phyloP scores from a whole-genome alignment of 2,888 invertebrate genomes.

The Odontothrips loti region DNA sequence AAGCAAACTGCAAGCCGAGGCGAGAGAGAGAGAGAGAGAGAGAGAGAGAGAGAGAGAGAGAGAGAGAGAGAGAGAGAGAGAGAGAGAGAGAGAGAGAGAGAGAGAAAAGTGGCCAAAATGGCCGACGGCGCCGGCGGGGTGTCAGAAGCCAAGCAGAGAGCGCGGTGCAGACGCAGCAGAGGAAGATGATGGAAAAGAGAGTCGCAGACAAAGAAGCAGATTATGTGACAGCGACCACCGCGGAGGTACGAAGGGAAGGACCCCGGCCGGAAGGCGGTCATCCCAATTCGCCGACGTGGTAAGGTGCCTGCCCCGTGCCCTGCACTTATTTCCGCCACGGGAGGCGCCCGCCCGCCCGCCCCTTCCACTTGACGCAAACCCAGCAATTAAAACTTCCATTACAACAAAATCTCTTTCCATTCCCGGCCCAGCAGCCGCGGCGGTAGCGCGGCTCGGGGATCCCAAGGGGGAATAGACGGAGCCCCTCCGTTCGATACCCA shows the following conservation, averaged over 20 bases:
- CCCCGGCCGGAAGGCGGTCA: too few species aligned
- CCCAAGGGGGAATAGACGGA: background rate
- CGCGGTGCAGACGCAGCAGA: background rate
- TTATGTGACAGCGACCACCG: too few species aligned
- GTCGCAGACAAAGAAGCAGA: too few species aligned
- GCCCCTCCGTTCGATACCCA: background rate
- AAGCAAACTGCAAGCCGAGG: background rate
- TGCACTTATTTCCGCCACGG: conserved; percentile 7
- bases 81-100: too few species aligned
- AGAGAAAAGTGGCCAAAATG: too few species aligned
- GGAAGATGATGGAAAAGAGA: background rate
- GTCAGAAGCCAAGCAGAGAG: background rate
- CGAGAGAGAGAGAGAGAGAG: background rate
- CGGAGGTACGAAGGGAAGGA: too few species aligned
- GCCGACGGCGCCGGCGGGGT: background rate
- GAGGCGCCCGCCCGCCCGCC: background rate
- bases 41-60: too few species aligned
- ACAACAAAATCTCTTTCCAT: conserved; percentile 17
- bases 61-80: background rate
- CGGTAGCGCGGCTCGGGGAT: background rate
- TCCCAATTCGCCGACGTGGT: background rate
- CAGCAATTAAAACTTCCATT: conserved; percentile 26
- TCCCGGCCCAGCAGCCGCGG: background rate
- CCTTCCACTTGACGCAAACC: conserved; percentile 7
- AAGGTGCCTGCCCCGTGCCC: background rate